These are phyloP conservation scores for Lutraria rhynchaena DNA, from an alignment of 1,140 invertebrate species.

Conservation along the genomic window DNA sequence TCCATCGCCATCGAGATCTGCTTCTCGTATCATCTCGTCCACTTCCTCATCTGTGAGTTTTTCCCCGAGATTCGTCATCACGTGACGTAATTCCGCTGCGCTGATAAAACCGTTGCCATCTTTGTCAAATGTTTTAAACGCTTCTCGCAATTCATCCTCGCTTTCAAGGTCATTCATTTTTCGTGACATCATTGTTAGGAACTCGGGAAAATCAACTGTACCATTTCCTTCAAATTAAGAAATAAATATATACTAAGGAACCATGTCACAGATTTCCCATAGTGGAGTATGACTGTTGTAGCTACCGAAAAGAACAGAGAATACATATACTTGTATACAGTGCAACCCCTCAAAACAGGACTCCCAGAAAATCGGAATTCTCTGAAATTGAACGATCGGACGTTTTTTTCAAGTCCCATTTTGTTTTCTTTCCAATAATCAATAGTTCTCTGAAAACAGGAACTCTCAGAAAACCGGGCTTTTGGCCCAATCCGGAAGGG, in stretches of 20 bases:
- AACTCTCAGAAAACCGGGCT: too few species aligned
- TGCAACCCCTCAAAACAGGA: too few species aligned
- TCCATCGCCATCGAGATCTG: slow-evolving; percentile 92
- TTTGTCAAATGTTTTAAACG: slow-evolving; percentile 98
- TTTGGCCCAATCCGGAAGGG: too few species aligned
- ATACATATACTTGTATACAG: too few species aligned
- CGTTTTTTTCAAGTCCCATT: too few species aligned
- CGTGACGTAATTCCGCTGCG: slow-evolving; percentile 79
- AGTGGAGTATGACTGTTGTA: too few species aligned
- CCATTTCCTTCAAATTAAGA: slow-evolving; percentile 86
- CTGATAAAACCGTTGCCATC: slow-evolving; percentile 93
- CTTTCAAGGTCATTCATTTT: slow-evolving; percentile 99
- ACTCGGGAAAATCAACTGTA: slow-evolving; percentile 98
- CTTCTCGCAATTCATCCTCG: slow-evolving; percentile 96
- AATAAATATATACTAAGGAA: neutral
- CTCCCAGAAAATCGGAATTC: too few species aligned
- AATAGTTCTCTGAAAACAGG: too few species aligned
- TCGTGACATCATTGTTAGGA: slow-evolving; percentile 90
- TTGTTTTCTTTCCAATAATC: too few species aligned
- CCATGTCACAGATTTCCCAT: too few species aligned
- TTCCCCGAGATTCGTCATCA: slow-evolving; percentile 97
- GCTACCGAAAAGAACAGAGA: too few species aligned
- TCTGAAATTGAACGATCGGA: too few species aligned
- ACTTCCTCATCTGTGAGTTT: slow-evolving; percentile 94
- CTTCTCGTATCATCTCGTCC: slow-evolving; percentile 96